Evolutionary conservation across 2,113 vertebrate genomes (phyloP).

Genomic region (Chrysemys picta): DNA sequence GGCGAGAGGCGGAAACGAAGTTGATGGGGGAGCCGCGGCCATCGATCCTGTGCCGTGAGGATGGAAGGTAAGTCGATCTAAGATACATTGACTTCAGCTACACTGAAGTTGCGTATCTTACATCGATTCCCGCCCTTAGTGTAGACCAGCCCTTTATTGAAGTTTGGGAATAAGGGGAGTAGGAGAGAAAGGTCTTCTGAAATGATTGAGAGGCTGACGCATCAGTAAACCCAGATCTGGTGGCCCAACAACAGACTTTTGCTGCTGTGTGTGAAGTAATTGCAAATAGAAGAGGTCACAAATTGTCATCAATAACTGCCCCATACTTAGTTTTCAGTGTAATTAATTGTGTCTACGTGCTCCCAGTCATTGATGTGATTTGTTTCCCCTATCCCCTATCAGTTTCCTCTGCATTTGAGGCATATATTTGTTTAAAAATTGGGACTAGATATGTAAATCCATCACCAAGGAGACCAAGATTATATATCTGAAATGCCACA

Average conservation of each 20-base stretch:
- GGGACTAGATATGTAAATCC: neutral
- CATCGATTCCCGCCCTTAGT: too few relatives aligned
- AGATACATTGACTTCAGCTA: too few relatives aligned
- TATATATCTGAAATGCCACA: conserved; percentile 34
- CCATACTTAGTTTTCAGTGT: neutral
- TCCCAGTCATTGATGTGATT: neutral
- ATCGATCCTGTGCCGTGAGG: too few relatives aligned
- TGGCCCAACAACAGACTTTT: neutral
- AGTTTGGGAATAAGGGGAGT: neutral
- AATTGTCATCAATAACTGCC: neutral
- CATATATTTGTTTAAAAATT: neutral
- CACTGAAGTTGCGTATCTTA: too few relatives aligned
- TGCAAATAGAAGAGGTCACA: neutral
- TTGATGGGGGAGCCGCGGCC: too few relatives aligned
- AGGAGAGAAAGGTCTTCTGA: neutral
- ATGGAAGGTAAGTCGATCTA: too few relatives aligned
- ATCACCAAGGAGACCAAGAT: neutral
- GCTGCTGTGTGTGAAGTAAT: neutral
- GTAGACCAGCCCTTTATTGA: too few relatives aligned
- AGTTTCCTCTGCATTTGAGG: neutral
- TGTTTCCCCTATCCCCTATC: neutral
- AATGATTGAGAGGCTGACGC: neutral
- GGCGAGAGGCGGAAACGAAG: too few relatives aligned
- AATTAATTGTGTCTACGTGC: neutral
- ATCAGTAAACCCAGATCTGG: neutral